Evolutionary conservation across 2,113 vertebrate species (phyloP).

Genomic region (Bos indicus): DNA sequence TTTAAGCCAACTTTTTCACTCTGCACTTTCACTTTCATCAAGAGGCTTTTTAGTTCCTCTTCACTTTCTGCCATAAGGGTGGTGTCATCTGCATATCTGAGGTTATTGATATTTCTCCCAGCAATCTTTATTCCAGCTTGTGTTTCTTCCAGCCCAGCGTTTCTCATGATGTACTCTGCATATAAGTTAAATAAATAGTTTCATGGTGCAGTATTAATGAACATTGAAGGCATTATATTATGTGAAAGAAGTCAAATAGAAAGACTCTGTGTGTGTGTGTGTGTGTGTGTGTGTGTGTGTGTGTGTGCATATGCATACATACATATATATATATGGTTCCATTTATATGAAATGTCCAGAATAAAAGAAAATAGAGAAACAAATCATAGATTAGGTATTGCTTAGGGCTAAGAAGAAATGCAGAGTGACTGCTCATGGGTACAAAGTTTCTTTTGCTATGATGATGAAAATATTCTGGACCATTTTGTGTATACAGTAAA

Average conservation of each 20-base stretch:
- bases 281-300: fast-evolving
- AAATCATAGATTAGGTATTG: not conserved
- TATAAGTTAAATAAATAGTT: too few relatives aligned
- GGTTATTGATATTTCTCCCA: too few relatives aligned
- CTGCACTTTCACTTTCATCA: too few relatives aligned
- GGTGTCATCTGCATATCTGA: too few relatives aligned
- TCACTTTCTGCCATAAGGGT: too few relatives aligned
- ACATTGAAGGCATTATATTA: not conserved
- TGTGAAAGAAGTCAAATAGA: not conserved
- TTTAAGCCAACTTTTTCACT: too few relatives aligned
- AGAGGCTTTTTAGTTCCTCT: too few relatives aligned
- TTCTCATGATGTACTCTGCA: too few relatives aligned
- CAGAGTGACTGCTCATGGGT: not conserved
- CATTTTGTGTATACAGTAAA: not conserved
- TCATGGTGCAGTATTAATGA: not conserved
- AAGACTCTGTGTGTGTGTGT: not conserved
- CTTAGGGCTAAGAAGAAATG: not conserved
- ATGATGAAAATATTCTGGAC: not conserved
- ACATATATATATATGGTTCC: not conserved
- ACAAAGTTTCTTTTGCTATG: not conserved
- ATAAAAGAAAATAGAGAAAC: not conserved
- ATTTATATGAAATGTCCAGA: not conserved
- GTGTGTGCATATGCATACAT: fast-evolving
- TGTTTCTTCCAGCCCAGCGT: too few relatives aligned
- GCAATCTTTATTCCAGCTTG: too few relatives aligned